Percentiles rank a stretch among this genome's conserved stretches.
Conservation (phyloP, 2,797 vertebrate species). For the Tenualosa thibaudeaui region DNA sequence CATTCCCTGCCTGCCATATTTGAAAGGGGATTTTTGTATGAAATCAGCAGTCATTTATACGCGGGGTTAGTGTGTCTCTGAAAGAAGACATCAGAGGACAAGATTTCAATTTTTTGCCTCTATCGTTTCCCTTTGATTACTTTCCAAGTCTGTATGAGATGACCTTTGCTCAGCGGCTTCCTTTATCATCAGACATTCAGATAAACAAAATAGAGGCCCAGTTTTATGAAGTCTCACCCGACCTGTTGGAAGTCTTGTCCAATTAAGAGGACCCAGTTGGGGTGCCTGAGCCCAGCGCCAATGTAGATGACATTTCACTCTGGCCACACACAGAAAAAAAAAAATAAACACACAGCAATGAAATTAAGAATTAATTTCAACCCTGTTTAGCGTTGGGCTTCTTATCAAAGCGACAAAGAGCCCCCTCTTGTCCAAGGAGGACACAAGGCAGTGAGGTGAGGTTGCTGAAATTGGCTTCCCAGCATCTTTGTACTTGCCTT, state of each 20-base stretch:
- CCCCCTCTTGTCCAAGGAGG: constrained; percentile 67
- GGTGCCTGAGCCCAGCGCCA: constrained; percentile 65
- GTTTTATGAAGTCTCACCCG: constrained; percentile 67
- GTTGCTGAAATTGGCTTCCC: constrained; percentile 74
- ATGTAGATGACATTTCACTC: constrained; percentile 81
- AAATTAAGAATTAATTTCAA: constrained; percentile 83
- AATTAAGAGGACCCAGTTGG: constrained; percentile 71
- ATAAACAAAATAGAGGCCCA: constrained; percentile 71
- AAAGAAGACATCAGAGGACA: not conserved
- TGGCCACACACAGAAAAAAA: constrained; percentile 65
- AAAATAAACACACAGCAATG: constrained; percentile 65
- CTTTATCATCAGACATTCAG: constrained; percentile 55
- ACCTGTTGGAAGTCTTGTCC: constrained; percentile 68
- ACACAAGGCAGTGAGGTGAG: constrained; percentile 68
- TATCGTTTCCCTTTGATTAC: constrained; percentile 10
- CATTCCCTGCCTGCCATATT: not conserved
- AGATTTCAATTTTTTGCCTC: constrained; percentile 1
- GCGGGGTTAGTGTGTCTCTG: not conserved
- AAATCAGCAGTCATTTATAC: not conserved
- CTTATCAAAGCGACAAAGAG: constrained; percentile 76
- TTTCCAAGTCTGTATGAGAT: constrained; percentile 36
- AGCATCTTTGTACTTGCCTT: constrained; percentile 59
- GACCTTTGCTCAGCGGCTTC: constrained; percentile 45
- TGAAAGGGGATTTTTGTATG: not conserved
- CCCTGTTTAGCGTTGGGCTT: constrained; percentile 67